phyloP scores from a whole-genome alignment of 53 echinoderm and acorn worm genomes.

The Glandiceps talaboti region DNA sequence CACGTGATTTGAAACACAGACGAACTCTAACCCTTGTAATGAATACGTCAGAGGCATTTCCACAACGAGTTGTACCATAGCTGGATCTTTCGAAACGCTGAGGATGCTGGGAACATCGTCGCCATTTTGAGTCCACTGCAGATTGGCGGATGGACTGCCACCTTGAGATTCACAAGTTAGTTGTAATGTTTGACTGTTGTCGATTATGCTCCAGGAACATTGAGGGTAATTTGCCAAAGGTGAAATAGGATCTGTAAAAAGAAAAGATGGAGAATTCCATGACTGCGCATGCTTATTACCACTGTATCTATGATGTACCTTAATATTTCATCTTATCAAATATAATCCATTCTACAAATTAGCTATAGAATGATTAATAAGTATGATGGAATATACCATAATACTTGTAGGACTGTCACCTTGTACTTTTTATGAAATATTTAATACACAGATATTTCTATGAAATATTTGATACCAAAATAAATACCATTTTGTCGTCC shows the following conservation, averaged over 20 bases:
- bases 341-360: too few relatives aligned
- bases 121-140: neutral
- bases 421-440: too few relatives aligned
- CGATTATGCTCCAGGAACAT: neutral
- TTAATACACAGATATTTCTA: too few relatives aligned
- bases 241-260: neutral
- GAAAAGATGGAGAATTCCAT: too few relatives aligned
- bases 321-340: too few relatives aligned
- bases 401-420: too few relatives aligned
- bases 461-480: too few relatives aligned
- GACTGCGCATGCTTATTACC: too few relatives aligned
- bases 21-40: neutral
- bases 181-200: neutral
- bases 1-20: neutral
- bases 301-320: too few relatives aligned
- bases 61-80: neutral
- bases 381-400: too few relatives aligned
- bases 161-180: neutral
- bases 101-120: neutral
- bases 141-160: neutral
- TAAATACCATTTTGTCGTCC: too few relatives aligned
- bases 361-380: too few relatives aligned
- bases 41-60: neutral
- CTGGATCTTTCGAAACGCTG: neutral
- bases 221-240: neutral